Base-by-base conservation (phyloP, 2,113 vertebrate species). In the Crotalus horridus region DNA sequence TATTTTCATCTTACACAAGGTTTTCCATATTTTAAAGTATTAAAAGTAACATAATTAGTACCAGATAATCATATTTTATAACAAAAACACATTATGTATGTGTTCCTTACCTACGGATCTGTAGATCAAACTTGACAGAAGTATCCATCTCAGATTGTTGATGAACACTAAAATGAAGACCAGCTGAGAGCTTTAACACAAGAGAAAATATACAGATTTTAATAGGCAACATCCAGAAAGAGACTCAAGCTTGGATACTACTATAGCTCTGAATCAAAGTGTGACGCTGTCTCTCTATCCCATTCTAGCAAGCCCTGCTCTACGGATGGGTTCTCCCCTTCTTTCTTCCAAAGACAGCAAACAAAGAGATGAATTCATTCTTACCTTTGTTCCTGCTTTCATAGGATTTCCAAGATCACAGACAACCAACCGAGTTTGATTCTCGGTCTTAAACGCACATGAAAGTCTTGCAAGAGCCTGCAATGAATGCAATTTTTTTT, bases 351-450 rank as follows among this genome's bases (percentile, higher is more conserved):
- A 46, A 17, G 81, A 2, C 5, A 89, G 24, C 39, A 89, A 58
- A 15, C 51, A 90, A 26, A 7, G 33, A 85, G 0, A 59, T 23
- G 58, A 81, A 85, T 29, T 89, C 93, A 92, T 26, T 17, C 97
- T 97, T 95, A 99, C 99, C 98, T 98, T 99, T 86, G 99, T 98
- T 96, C 98, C 99, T 91, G 97, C 98, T 95, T 99, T 99, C 99
- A 99, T 99, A 59, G 99, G 99, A 96, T 99, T 99, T 92, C 99
- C 99, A 94, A 99, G 98, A 95, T 99, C 99, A 97, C 99, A 99
- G 59, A 99, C 98, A 11, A 99, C 99, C 96, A 99, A 96, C 90
- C 98, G 98, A 91, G 99, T 99, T 96, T 99, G 98, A 96, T 99
- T 99, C 95, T 99, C 99, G 58, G 97, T 99, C 97, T 99, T 99